A percentile compares a stretch with the other conserved stretches of the same genome.
These are phyloP conservation scores for Zosterops japonicus DNA, from an alignment of 2,113 vertebrate species.

Conservation along the genomic window DNA sequence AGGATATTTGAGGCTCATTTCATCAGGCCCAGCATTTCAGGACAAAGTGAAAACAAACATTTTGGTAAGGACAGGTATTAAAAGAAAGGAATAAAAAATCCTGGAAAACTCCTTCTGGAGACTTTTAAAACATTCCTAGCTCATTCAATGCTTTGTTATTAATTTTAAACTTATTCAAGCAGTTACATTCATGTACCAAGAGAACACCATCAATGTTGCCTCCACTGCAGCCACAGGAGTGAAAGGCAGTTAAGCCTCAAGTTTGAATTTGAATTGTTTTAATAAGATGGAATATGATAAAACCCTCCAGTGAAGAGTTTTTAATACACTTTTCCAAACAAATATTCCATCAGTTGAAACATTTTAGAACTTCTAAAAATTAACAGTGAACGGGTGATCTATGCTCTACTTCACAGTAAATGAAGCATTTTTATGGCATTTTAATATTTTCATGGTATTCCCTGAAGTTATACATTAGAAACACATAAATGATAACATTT, in stretches of 20 bases:
- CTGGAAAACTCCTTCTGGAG: not conserved
- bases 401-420: not conserved
- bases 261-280: not conserved
- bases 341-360: not conserved
- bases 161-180: not conserved
- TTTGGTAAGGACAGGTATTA: not conserved
- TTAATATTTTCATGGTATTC: not conserved
- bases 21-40: not conserved
- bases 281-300: not conserved
- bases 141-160: not conserved
- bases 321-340: not conserved
- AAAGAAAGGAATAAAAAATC: not conserved
- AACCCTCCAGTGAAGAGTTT: not conserved
- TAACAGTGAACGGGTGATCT: not conserved
- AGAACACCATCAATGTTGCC: not conserved
- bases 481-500: fast-evolving
- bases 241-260: not conserved
- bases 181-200: not conserved
- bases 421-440: not conserved
- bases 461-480: not conserved
- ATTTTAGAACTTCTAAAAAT: not conserved
- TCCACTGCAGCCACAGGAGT: not conserved
- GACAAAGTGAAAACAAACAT: not conserved
- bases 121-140: not conserved
- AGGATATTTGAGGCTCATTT: fast-evolving